Evolutionary conservation across 2,888 invertebrate species (phyloP).

Genomic region (Protonemura montana): DNA sequence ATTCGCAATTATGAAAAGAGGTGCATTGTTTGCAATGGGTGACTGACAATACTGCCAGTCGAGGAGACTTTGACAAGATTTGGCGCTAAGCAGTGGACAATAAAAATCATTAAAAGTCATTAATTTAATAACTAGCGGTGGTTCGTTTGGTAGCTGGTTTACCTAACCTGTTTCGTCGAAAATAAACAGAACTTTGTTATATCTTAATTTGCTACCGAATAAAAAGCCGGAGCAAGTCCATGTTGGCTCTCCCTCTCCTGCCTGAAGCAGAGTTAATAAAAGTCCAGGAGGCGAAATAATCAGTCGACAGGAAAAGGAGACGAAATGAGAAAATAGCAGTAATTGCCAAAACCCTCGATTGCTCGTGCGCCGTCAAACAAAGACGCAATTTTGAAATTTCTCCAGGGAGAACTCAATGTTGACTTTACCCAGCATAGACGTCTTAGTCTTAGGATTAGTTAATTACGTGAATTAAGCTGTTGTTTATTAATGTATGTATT

Average conservation of each 20-base stretch:
- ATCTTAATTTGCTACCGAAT: background rate
- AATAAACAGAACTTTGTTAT: background rate
- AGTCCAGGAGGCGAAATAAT: conserved; percentile 30
- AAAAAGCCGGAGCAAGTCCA: background rate
- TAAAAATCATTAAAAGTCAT: conserved; percentile 26
- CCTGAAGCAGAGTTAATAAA: background rate
- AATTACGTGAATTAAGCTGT: conserved; percentile 35
- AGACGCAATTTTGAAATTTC: conserved; percentile 17
- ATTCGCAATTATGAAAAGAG: background rate
- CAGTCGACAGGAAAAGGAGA: conserved; percentile 19
- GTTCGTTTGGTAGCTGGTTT: conserved; percentile 17
- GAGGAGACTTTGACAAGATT: background rate
- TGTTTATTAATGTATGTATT: conserved; percentile 40
- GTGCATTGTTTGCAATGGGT: background rate
- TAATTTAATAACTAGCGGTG: conserved; percentile 14
- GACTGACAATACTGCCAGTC: background rate
- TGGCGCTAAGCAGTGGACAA: background rate
- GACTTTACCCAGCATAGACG: background rate
- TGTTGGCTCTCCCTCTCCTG: background rate
- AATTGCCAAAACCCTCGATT: conserved; percentile 15
- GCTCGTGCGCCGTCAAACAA: background rate
- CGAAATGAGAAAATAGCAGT: conserved; percentile 21
- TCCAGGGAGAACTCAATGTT: conserved; percentile 1
- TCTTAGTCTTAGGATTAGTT: conserved; percentile 15
- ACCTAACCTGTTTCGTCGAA: background rate